Evolutionary conservation across 2,113 vertebrate genomes (phyloP).

Genomic region (Neoarius graeffei): DNA sequence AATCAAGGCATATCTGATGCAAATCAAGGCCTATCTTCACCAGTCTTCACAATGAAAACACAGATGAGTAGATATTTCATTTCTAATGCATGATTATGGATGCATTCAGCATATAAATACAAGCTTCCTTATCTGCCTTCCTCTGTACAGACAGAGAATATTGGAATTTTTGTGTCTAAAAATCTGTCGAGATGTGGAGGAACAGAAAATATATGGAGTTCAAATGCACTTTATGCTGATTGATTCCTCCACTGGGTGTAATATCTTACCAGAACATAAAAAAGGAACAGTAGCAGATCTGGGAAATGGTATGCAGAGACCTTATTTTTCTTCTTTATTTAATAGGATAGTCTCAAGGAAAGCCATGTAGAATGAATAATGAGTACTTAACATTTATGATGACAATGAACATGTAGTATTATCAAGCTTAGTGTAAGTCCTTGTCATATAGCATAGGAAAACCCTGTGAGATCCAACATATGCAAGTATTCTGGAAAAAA

Average conservation of each 20-base stretch:
- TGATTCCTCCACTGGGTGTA: constrained; percentile 14
- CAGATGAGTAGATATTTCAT: constrained; percentile 12
- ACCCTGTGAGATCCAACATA: background rate
- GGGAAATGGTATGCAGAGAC: constrained; percentile 17
- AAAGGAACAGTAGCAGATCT: constrained; percentile 26
- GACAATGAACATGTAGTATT: constrained; percentile 25
- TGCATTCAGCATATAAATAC: background rate
- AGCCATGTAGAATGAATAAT: constrained; percentile 28
- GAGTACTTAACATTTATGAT: constrained; percentile 11
- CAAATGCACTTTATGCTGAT: constrained; percentile 32
- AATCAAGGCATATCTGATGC: background rate
- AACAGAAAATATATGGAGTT: constrained; percentile 34
- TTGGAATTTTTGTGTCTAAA: background rate
- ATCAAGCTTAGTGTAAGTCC: constrained; percentile 6
- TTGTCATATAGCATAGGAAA: constrained; percentile 7
- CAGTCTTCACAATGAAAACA: background rate
- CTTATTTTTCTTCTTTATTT: constrained; percentile 35
- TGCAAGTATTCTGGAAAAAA: background rate
- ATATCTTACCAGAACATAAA: constrained; percentile 32
- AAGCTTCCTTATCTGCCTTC: background rate
- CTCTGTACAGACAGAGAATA: background rate
- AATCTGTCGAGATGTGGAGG: background rate
- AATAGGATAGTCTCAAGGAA: constrained; percentile 19
- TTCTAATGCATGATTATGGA: background rate
- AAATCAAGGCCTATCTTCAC: background rate